These are phyloP conservation scores for Clarias gariepinus DNA, from an alignment of 2,113 vertebrate genomes.

Conservation along the genomic window DNA sequence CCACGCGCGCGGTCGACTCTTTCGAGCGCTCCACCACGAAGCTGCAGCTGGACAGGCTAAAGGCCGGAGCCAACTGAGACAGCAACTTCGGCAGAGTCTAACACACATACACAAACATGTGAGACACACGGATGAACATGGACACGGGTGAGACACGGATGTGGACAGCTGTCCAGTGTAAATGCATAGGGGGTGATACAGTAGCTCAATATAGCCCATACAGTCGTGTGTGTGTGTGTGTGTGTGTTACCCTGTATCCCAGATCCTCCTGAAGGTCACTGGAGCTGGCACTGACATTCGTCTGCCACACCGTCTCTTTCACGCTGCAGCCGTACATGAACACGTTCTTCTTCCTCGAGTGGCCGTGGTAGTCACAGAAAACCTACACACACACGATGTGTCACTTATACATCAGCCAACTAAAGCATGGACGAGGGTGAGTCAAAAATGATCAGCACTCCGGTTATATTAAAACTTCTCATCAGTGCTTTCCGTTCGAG, in stretches of 20 bases:
- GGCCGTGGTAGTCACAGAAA: constrained; percentile 92
- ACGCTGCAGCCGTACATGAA: constrained; percentile 99
- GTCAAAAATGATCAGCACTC: too few species aligned
- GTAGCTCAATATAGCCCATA: neutral
- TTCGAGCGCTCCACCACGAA: constrained; percentile 98
- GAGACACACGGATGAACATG: neutral
- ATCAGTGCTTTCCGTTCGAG: too few species aligned
- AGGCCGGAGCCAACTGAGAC: constrained; percentile 91
- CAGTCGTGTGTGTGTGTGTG: constrained; percentile 18
- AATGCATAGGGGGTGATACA: neutral
- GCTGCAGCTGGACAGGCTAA: constrained; percentile 96
- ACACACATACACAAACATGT: neutral
- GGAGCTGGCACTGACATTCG: constrained; percentile 76
- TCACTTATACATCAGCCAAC: neutral
- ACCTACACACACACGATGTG: constrained; percentile 59
- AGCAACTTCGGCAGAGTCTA: constrained; percentile 93
- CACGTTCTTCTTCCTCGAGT: constrained; percentile 98
- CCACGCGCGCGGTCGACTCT: constrained; percentile 93
- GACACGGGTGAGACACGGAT: too few species aligned
- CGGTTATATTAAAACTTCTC: too few species aligned
- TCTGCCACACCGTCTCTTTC: constrained; percentile 95
- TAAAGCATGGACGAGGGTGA: neutral
- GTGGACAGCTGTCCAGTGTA: neutral
- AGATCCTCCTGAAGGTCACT: constrained; percentile 88
- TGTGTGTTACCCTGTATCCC: constrained; percentile 81